phyloP scores from a whole-genome alignment of 2,888 invertebrate genomes.

The Acanthacorydalis orientalis region DNA sequence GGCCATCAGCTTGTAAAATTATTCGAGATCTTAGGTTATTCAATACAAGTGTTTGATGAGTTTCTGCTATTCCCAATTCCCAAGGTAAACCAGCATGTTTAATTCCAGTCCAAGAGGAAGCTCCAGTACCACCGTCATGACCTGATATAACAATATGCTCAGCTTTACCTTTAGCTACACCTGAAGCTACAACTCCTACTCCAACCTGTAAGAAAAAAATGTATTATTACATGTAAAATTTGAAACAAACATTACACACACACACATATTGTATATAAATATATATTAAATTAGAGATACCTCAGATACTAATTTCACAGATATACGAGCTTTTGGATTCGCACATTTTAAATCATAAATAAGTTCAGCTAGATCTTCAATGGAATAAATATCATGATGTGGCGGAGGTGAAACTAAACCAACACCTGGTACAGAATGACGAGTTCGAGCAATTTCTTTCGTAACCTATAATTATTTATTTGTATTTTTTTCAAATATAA shows the following conservation, averaged over 20 bases:
- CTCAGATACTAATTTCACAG: slow-evolving; percentile 96
- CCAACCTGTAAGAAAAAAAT: slow-evolving; percentile 44
- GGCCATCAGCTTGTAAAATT: slow-evolving; percentile 92
- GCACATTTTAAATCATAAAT: slow-evolving; percentile 97
- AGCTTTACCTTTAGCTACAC: slow-evolving; percentile 97
- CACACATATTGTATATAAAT: neutral
- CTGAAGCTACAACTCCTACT: slow-evolving; percentile 97
- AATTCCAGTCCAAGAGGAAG: slow-evolving; percentile 98
- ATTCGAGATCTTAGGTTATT: slow-evolving; percentile 87
- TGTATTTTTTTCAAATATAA: no score
- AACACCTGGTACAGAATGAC: slow-evolving; percentile 92
- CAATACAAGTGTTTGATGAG: slow-evolving; percentile 89
- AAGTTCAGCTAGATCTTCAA: slow-evolving; percentile 94
- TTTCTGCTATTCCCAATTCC: slow-evolving; percentile 97
- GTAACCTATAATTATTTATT: slow-evolving; percentile 38
- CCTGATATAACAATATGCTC: slow-evolving; percentile 98
- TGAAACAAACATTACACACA: neutral
- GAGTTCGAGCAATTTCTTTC: slow-evolving; percentile 83
- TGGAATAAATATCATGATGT: slow-evolving; percentile 99
- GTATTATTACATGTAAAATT: neutral
- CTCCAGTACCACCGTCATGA: slow-evolving; percentile 98
- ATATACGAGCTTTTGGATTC: slow-evolving; percentile 87
- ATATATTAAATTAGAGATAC: slow-evolving; percentile 6
- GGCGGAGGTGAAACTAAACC: slow-evolving; percentile 98
- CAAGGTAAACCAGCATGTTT: slow-evolving; percentile 96